Conservation (phyloP, 1,140 invertebrate genomes). For the Cyclargus thomasi region DNA sequence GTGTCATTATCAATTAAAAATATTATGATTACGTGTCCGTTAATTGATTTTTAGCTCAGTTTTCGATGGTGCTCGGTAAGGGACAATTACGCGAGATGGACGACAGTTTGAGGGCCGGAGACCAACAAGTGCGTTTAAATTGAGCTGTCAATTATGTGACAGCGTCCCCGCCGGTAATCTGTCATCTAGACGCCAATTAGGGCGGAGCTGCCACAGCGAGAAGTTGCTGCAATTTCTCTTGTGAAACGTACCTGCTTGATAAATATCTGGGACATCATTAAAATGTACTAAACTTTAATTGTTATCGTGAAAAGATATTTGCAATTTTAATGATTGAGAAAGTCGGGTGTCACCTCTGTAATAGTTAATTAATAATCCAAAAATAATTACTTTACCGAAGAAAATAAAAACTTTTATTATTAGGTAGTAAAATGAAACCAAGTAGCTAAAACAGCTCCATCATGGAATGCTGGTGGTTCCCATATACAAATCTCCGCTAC, state of each 20-base stretch:
- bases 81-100: neutral
- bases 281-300: neutral
- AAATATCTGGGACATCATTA: constrained; percentile 12
- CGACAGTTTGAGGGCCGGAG: constrained; percentile 22
- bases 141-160: constrained; percentile 69
- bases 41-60: neutral
- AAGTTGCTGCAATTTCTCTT: constrained; percentile 54
- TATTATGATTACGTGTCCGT: neutral
- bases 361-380: no score
- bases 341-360: no score
- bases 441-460: no score
- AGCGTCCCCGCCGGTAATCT: constrained; percentile 55
- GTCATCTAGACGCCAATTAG: constrained; percentile 70
- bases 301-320: no score
- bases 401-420: no score
- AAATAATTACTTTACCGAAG: no score
- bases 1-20: no score
- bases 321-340: no score
- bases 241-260: constrained; percentile 34
- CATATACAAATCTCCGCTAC: no score
- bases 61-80: neutral
- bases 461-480: no score
- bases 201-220: constrained; percentile 46
- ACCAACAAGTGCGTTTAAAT: constrained; percentile 59
- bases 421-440: no score